Conservation (phyloP, 2,113 vertebrate genomes). For the Camelus bactrianus region DNA sequence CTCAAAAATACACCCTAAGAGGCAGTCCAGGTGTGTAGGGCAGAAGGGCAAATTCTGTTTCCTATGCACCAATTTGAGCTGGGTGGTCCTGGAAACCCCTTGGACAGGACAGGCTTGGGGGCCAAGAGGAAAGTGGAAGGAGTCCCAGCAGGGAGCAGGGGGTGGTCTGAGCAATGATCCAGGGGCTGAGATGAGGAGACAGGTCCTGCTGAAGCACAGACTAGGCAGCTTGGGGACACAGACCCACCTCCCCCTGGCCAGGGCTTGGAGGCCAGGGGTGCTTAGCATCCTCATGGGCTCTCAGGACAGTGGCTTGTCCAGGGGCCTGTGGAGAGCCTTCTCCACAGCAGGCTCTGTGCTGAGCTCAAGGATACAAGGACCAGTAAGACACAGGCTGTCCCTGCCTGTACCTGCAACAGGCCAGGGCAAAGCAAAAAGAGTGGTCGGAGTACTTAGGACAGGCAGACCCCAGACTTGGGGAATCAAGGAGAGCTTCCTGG, state of each 20-base stretch:
- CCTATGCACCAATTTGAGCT: background rate
- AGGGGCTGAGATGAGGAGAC: background rate
- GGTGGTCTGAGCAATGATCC: background rate
- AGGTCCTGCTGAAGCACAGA: background rate
- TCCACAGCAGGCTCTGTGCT: background rate
- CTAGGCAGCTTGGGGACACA: background rate
- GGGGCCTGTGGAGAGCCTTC: background rate
- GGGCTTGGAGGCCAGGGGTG: background rate
- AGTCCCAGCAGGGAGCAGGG: rapidly evolving
- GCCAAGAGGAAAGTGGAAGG: background rate
- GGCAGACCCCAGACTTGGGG: background rate
- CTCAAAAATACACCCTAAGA: background rate
- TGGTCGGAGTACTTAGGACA: background rate
- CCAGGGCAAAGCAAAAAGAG: background rate
- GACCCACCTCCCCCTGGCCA: no score
- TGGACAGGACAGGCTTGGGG: background rate
- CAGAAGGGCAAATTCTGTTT: background rate
- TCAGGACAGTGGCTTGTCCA: background rate
- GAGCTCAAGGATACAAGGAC: background rate
- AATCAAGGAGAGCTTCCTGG: background rate
- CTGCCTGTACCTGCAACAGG: background rate
- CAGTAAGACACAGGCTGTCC: background rate
- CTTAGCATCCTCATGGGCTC: background rate
- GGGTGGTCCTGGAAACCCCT: background rate
- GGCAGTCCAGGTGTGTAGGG: no score